Evolutionary conservation across 1,140 invertebrate genomes (phyloP).

Genomic region (Penaeus indicus): DNA sequence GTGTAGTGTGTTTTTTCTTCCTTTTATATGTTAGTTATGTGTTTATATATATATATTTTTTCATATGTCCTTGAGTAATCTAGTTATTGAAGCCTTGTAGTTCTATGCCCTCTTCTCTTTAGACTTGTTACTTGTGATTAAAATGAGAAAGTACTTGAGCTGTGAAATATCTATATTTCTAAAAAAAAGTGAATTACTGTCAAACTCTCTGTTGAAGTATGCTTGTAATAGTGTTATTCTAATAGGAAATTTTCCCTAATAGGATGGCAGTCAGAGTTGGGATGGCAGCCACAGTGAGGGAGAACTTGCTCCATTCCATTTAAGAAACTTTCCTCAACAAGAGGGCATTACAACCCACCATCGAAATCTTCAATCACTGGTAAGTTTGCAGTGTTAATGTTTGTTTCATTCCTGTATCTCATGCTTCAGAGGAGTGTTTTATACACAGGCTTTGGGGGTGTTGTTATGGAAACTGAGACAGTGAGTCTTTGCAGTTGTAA

Average conservation of each 20-base stretch:
- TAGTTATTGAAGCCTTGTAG: too few relatives aligned
- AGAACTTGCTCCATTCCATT: conserved; percentile 28
- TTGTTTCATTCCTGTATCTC: too few relatives aligned
- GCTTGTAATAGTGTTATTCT: background rate
- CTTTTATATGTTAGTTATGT: background rate
- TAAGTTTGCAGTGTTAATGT: background rate
- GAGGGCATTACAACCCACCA: conserved; percentile 16
- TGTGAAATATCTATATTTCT: too few relatives aligned
- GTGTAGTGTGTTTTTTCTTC: background rate
- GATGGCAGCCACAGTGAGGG: conserved; percentile 25
- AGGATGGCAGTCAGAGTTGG: conserved; percentile 44
- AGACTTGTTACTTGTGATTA: too few relatives aligned
- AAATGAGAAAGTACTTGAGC: too few relatives aligned
- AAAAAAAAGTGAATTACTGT: background rate
- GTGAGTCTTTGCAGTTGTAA: too few relatives aligned
- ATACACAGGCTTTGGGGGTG: too few relatives aligned
- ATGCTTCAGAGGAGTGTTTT: too few relatives aligned
- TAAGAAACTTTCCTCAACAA: conserved; percentile 18
- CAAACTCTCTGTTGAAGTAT: background rate
- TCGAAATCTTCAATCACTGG: conserved; percentile 15
- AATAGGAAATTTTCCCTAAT: background rate
- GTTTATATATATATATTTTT: background rate
- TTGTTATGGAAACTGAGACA: too few relatives aligned
- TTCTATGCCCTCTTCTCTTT: too few relatives aligned
- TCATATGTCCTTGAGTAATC: background rate